Evolutionary conservation across 2,888 invertebrate genomes (phyloP).

Genomic region (Antheraea assamensis): DNA sequence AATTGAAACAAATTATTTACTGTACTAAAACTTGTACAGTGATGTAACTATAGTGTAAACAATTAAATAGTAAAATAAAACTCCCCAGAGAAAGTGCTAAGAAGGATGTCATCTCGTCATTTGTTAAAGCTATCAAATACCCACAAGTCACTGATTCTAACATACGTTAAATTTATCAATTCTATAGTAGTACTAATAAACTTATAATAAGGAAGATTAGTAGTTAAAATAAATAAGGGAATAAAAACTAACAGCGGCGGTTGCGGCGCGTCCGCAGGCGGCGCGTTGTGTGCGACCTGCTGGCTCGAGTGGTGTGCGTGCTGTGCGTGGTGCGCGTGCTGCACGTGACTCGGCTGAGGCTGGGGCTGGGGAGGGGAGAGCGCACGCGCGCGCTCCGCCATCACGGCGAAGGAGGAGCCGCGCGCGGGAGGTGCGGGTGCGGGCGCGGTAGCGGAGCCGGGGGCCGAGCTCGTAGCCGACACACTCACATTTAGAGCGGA

Average conservation of each 20-base stretch:
- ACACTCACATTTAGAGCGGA: slow-evolving; percentile 35
- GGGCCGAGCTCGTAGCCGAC: slow-evolving; percentile 84
- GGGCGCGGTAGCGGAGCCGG: slow-evolving; percentile 20
- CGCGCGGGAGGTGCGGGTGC: slow-evolving; percentile 92
- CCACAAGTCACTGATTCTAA: too few relatives aligned
- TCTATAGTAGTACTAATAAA: too few relatives aligned
- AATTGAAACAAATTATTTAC: not conserved
- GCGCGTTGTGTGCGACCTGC: slow-evolving; percentile 72
- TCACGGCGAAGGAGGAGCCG: slow-evolving; percentile 93
- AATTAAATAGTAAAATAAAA: too few relatives aligned
- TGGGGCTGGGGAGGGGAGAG: slow-evolving; percentile 53
- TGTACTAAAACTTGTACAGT: too few relatives aligned
- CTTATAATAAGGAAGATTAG: too few relatives aligned
- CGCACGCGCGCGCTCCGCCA: slow-evolving; percentile 84
- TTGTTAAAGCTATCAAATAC: too few relatives aligned
- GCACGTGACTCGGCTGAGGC: slow-evolving; percentile 18
- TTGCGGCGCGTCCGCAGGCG: slow-evolving; percentile 72
- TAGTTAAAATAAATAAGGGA: not conserved
- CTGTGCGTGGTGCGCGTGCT: slow-evolving; percentile 55
- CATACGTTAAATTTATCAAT: too few relatives aligned
- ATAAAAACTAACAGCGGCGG: slow-evolving; percentile 1
- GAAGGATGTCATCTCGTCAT: too few relatives aligned
- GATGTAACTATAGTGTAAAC: too few relatives aligned
- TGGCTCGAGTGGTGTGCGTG: slow-evolving; percentile 39
- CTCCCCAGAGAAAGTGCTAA: too few relatives aligned